These are phyloP conservation scores for Cotesia congregata DNA, from an alignment of 2,888 invertebrate genomes.

Conservation along the genomic window DNA sequence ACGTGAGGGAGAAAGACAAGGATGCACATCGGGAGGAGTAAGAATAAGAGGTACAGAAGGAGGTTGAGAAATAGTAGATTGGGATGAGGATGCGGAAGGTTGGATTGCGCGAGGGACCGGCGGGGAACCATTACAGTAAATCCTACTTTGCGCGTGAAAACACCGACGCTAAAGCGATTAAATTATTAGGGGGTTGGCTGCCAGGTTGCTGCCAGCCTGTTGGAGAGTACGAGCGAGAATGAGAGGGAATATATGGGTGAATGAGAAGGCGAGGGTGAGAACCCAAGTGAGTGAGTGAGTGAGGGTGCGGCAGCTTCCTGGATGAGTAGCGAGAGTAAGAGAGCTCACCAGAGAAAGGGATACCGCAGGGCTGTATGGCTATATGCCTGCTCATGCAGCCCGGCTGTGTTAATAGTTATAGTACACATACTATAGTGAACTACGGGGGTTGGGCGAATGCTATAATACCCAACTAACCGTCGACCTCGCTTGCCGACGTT, in stretches of 20 bases:
- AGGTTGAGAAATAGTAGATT: slow-evolving; percentile 30
- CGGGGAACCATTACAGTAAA: slow-evolving; percentile 55
- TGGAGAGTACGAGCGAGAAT: slow-evolving; percentile 41
- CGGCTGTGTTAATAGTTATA: slow-evolving; percentile 55
- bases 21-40: slow-evolving; percentile 1
- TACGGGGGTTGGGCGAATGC: slow-evolving; percentile 50
- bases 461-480: slow-evolving; percentile 51
- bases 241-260: slow-evolving; percentile 24
- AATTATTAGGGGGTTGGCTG: slow-evolving; percentile 55
- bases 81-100: slow-evolving; percentile 37
- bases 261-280: slow-evolving; percentile 27
- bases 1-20: slow-evolving; percentile 17
- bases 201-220: slow-evolving; percentile 47
- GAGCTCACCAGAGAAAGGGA: slow-evolving; percentile 30
- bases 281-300: slow-evolving; percentile 33
- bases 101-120: slow-evolving; percentile 35
- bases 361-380: slow-evolving; percentile 34
- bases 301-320: slow-evolving; percentile 37
- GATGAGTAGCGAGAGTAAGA: slow-evolving; percentile 37
- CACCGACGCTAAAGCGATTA: slow-evolving; percentile 58
- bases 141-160: slow-evolving; percentile 58
- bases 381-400: slow-evolving; percentile 45
- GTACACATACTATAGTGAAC: slow-evolving; percentile 45
- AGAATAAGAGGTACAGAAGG: slow-evolving; percentile 23
- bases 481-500: slow-evolving; percentile 44